A percentile compares a stretch with the other conserved stretches of the same genome.
phyloP scores from a whole-genome alignment of 2,888 invertebrate species.

The Melanchra persicariae region DNA sequence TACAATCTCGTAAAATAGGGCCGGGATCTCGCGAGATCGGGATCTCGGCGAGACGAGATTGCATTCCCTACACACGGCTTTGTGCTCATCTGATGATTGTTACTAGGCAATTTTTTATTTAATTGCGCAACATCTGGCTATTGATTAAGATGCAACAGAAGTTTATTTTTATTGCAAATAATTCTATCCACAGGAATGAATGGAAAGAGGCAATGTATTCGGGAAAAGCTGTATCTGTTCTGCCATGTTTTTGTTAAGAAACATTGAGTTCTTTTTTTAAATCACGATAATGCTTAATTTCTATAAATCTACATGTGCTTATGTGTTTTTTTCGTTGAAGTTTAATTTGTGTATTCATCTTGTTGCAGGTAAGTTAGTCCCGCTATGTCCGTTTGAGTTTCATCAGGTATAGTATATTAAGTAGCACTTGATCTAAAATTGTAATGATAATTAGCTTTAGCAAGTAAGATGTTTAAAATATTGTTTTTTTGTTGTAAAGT shows the following conservation, averaged over 20 bases:
- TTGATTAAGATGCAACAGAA: neutral
- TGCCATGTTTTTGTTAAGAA: neutral
- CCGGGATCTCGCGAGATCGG: too few species aligned
- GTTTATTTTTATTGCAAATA: constrained; percentile 2
- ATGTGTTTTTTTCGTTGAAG: constrained; percentile 53
- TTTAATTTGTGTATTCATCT: constrained; percentile 72
- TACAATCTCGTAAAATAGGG: too few species aligned
- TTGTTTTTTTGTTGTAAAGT: neutral
- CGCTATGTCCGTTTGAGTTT: constrained; percentile 16
- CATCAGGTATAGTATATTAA: constrained; percentile 51
- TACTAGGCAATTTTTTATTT: constrained; percentile 8
- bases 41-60: too few species aligned
- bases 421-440: neutral
- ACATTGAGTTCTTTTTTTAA: constrained; percentile 5
- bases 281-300: neutral
- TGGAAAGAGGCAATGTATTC: neutral
- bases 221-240: neutral
- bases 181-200: neutral
- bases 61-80: too few species aligned
- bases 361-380: constrained; percentile 77
- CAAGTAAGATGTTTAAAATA: neutral
- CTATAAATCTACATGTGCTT: neutral
- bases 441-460: neutral
- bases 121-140: neutral
- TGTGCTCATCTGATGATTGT: neutral